Evolutionary conservation across 1,140 invertebrate genomes (phyloP).

Genomic region (Oryctes rhinoceros): DNA sequence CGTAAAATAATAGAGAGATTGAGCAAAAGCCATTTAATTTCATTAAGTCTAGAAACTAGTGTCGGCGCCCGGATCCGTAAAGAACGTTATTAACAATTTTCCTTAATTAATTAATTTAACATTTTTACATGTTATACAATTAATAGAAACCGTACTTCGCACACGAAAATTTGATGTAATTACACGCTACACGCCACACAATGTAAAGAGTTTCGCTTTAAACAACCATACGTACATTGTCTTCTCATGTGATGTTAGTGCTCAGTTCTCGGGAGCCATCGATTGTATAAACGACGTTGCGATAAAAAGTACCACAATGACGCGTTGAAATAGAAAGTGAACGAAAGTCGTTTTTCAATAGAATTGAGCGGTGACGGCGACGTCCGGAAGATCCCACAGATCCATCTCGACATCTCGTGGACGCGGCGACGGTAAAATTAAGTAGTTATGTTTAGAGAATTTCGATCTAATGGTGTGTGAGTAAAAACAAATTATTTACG

Average conservation of each 20-base stretch:
- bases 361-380: not conserved
- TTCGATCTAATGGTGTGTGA: not conserved
- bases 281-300: not conserved
- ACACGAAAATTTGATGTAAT: not conserved
- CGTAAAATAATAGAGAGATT: too few relatives aligned
- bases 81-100: not conserved
- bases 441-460: not conserved
- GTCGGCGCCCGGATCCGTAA: too few relatives aligned
- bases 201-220: not conserved
- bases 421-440: too few relatives aligned
- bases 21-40: too few relatives aligned
- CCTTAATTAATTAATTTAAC: not conserved
- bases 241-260: not conserved
- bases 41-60: too few relatives aligned
- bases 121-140: not conserved
- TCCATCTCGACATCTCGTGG: not conserved
- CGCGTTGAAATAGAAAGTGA: constrained; percentile 39
- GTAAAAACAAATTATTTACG: not conserved
- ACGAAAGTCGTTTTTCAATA: constrained; percentile 34
- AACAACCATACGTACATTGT: not conserved
- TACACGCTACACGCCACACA: not conserved
- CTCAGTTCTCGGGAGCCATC: not conserved
- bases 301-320: constrained; percentile 16
- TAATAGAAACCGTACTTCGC: not conserved
- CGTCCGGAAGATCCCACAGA: not conserved